Evolutionary conservation across 2,797 vertebrate genomes (phyloP), one percentile per base, ranked within the genome.

Genomic region (Gephyroberyx darwinii): DNA sequence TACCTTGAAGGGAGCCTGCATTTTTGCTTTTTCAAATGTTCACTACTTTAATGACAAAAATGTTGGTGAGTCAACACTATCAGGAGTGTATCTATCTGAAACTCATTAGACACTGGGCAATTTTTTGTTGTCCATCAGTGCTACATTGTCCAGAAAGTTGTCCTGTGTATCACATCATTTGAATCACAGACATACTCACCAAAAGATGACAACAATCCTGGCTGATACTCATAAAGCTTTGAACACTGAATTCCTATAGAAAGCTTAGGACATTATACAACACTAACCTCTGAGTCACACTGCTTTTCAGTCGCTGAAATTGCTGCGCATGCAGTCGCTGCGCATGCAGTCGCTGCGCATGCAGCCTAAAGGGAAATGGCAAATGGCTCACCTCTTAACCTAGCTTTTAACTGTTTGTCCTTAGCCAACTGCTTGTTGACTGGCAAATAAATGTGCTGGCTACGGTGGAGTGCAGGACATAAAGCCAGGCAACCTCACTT

Each of bases 361-460:
- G 20, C 39, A 7, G 0, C 3, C 12, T 12, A 57, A 1, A 48
- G 9, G 17, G 1, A 10, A 58, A 55, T n/a, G 43, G 19, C 14
- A 71, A 68, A 1, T 63, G 69, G 67, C 58, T 71, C 41, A 72
- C 69, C 68, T 68, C 53, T 75, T 9, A 30, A 14, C 14, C 16
- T 31, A 7, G n/a, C 53, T 62, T 41, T 76, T 10, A 57, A 65
- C 50, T 31, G n/a, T 62, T 31, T 51, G 31, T 45, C 37, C 50
- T 33, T 56, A n/a, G 50, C 57, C 48, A 57, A 22, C 57, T 62
- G 63, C 71, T 72, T 20, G 61, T 30, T 33, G 14, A 26, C 48
- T 47, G 53, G 31, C 31, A 59, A 58, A 58, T 12, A 58, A 39
- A 58, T 22, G 62, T 55, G 65, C 30, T 45, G 65, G 62, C 10